A percentile compares a stretch with the other conserved stretches of the same genome.
Evolutionary conservation across 2,797 vertebrate species (phyloP).

Genomic region (Coilia nasus): DNA sequence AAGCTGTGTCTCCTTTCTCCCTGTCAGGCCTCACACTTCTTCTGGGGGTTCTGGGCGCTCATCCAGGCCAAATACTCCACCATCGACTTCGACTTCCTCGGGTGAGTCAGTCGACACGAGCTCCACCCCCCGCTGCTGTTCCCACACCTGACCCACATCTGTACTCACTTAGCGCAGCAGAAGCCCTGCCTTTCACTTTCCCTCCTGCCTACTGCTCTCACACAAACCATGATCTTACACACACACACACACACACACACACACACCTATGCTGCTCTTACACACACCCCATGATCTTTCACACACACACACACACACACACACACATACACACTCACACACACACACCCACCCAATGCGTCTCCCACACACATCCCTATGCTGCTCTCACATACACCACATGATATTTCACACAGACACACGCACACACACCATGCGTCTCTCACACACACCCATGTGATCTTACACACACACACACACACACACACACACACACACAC

Average conservation of each 20-base stretch:
- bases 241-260: neutral
- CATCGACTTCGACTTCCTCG: constrained; percentile 94
- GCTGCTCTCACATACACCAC: too few relatives aligned
- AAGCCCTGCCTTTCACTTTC: neutral
- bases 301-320: too few relatives aligned
- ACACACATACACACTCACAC: too few relatives aligned
- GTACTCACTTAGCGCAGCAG: neutral
- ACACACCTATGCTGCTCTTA: too few relatives aligned
- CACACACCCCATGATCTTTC: too few relatives aligned
- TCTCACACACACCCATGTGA: too few relatives aligned
- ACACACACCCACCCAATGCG: too few relatives aligned
- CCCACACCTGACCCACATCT: neutral
- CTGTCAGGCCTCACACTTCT: constrained; percentile 91
- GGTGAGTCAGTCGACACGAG: constrained; percentile 75
- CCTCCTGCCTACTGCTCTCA: neutral
- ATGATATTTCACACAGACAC: too few relatives aligned
- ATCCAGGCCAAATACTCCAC: constrained; percentile 96
- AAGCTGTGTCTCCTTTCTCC: constrained; percentile 21
- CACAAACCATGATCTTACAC: neutral
- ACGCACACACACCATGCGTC: too few relatives aligned
- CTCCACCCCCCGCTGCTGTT: neutral
- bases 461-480: too few relatives aligned
- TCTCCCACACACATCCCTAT: too few relatives aligned
- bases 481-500: constrained; percentile 16
- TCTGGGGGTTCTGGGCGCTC: constrained; percentile 97